Evolutionary conservation across 2,888 invertebrate species (phyloP).

Genomic region (Mythimna lalbum): DNA sequence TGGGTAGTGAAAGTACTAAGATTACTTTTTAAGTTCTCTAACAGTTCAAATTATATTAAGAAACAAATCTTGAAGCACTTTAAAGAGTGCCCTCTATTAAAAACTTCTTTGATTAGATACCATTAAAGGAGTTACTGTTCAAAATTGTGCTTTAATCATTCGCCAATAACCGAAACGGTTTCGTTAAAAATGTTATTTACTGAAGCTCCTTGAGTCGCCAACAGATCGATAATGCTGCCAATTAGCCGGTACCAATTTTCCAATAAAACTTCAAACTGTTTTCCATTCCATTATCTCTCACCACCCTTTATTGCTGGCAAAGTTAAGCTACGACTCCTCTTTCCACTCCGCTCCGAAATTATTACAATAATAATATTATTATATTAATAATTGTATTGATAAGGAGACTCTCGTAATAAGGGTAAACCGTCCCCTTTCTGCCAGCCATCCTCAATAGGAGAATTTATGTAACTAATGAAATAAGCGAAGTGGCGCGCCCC

Average conservation of each 20-base stretch:
- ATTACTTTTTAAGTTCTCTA: constrained; percentile 50
- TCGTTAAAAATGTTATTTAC: constrained; percentile 78
- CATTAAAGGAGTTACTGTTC: constrained; percentile 69
- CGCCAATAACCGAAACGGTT: constrained; percentile 69
- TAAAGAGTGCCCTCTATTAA: constrained; percentile 65
- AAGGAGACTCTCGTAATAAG: constrained; percentile 91
- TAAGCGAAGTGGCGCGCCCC: constrained; percentile 88
- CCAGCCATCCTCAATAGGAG: constrained; percentile 91
- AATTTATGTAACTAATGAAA: constrained; percentile 91
- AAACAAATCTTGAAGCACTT: constrained; percentile 67
- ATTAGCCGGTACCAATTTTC: constrained; percentile 90
- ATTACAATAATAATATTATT: constrained; percentile 91
- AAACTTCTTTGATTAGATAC: constrained; percentile 68
- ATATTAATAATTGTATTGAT: constrained; percentile 91
- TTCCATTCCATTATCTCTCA: constrained; percentile 91
- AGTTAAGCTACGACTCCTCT: constrained; percentile 89
- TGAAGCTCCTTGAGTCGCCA: constrained; percentile 78
- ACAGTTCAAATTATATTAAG: constrained; percentile 63
- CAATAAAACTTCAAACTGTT: constrained; percentile 91
- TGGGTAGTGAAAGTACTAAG: constrained; percentile 19
- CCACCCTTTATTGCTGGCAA: constrained; percentile 89
- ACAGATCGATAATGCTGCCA: constrained; percentile 89
- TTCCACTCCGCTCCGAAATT: constrained; percentile 87
- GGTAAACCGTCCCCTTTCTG: constrained; percentile 91
- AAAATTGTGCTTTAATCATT: constrained; percentile 65